A percentile compares a stretch with the other conserved stretches of the same genome.
These are phyloP conservation scores for Resseliella maxima DNA, from an alignment of 2,888 invertebrate genomes.

Conservation along the genomic window DNA sequence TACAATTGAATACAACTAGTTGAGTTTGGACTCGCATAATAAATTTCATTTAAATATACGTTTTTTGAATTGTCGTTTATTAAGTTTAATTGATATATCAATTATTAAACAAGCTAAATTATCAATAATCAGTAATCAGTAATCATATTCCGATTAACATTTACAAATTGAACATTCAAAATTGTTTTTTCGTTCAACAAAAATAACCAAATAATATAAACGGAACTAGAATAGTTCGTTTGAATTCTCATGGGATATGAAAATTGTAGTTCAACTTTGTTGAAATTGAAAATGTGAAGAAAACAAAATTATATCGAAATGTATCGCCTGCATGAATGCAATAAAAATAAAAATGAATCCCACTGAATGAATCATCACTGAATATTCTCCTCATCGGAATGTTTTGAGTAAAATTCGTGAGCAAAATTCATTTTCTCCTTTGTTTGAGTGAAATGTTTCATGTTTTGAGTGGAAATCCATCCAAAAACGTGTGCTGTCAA, in stretches of 20 bases:
- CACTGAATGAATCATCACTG: neutral
- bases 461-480: constrained; percentile 13
- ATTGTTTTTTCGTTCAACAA: neutral
- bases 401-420: neutral
- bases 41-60: neutral
- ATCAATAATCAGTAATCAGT: neutral
- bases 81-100: neutral
- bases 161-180: neutral
- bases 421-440: neutral
- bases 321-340: constrained; percentile 5
- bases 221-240: neutral
- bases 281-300: neutral
- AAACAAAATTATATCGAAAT: neutral
- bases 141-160: neutral
- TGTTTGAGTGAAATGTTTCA: neutral
- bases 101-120: neutral
- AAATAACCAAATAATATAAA: too few relatives aligned
- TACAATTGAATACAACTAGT: neutral
- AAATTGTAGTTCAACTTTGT: neutral
- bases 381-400: neutral
- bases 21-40: neutral
- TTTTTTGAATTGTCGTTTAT: neutral
- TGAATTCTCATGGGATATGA: neutral
- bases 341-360: neutral
- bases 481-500: neutral